These are phyloP conservation scores for Lasioglossum oenotherae DNA, from an alignment of 2,888 invertebrate genomes.

Conservation along the genomic window DNA sequence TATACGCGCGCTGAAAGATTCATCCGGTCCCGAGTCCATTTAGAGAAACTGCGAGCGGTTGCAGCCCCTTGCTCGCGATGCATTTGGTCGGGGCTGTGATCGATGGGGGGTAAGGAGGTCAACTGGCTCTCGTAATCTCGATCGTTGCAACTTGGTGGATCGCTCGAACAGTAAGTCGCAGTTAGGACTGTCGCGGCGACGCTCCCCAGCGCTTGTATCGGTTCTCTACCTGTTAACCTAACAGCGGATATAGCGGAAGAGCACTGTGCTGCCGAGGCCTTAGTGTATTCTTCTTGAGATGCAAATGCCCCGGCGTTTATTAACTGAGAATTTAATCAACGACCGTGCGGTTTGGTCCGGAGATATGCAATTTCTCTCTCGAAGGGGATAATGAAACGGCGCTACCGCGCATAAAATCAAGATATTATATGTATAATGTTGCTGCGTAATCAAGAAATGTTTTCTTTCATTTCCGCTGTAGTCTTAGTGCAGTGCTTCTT, in stretches of 20 bases:
- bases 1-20: constrained; percentile 35
- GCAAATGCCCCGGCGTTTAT: constrained; percentile 65
- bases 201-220: neutral
- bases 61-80: neutral
- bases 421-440: neutral
- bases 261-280: neutral
- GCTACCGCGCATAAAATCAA: neutral
- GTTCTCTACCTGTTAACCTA: constrained; percentile 18
- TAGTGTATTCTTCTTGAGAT: constrained; percentile 67
- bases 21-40: neutral
- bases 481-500: neutral
- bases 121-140: neutral
- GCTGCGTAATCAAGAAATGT: neutral
- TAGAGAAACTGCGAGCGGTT: neutral
- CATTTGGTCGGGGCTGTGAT: neutral
- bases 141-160: neutral
- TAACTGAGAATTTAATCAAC: constrained; percentile 75
- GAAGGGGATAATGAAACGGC: neutral
- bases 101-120: neutral
- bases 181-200: neutral
- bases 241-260: neutral
- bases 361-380: constrained; percentile 46
- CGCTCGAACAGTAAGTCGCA: neutral
- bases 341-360: constrained; percentile 68
- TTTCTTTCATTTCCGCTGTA: neutral